Base-by-base conservation (phyloP, 2,113 vertebrate genomes). In the Seriola rivoliana region DNA sequence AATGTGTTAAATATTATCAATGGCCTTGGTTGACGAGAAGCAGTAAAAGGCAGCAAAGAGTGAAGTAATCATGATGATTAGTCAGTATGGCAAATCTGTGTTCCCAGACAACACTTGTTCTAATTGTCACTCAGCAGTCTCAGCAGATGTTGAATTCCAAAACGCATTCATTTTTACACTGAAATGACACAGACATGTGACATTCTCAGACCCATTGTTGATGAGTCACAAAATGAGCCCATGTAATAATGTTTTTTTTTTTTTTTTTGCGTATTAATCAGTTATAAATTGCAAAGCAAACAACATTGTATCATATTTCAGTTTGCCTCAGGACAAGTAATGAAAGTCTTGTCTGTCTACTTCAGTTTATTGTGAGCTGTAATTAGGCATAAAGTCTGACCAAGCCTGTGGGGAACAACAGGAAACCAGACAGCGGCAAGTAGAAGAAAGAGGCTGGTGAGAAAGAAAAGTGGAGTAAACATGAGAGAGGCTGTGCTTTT, bases 381-480 rank as follows among this genome's bases (percentile, higher is more conserved):
- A 82, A 77, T 85, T 77, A 72, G 65, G 32, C n/a, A 21, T 3
- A 36, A n/a, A 48, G 40, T 62, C 60, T 57, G 48, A 12, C 63
- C 29, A 3, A 11, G 17, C 17, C 48, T 48, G 14, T 23, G 5
- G 48, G 36, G n/a, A 77, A 55, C 29, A 42, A 76, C 23, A 62
- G 34, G 34, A 73, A 80, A 63, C 5, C 42, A 50, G 42, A 46
- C 32, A 69, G 48, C 23, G 21, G 68, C 21, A 3, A 65, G 7
- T 16, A 44, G 25, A 29, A 38, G 52, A 50, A 79, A 46, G 29
- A 54, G 36, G 32, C 62, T 38, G 32, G 59, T 59, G n/a, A 72
- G 44, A 29, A 25, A 5, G 34, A 6, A 57, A 55, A 42, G 40
- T 42, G 8, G 10, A 34, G 44, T 19, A 64, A 73, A 66, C 42